Evolutionary conservation across 1,140 invertebrate species (phyloP).

Genomic region (Tachypleus tridentatus): DNA sequence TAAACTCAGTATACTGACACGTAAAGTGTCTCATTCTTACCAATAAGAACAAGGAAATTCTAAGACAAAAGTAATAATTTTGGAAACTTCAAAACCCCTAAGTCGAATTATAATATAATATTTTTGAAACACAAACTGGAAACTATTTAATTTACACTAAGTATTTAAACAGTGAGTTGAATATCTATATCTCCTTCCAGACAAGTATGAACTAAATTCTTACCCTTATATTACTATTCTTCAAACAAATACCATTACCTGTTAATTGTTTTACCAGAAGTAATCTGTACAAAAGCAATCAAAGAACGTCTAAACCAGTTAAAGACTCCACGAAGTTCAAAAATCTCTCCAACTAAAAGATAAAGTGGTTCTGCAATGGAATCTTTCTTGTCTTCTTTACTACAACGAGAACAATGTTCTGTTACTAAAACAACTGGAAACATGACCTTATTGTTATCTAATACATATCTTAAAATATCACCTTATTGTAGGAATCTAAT

Average conservation of each 20-base stretch:
- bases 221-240: too few species aligned
- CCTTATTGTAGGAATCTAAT: too few species aligned
- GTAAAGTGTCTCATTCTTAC: too few species aligned
- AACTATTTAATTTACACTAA: neutral
- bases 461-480: too few species aligned
- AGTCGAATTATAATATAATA: too few species aligned
- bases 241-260: slow-evolving; percentile 37
- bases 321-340: slow-evolving; percentile 75
- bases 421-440: too few species aligned
- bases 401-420: neutral
- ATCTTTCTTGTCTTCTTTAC: slow-evolving; percentile 38
- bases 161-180: neutral
- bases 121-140: neutral
- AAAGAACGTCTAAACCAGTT: slow-evolving; percentile 72
- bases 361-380: slow-evolving; percentile 80
- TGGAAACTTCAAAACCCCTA: too few species aligned
- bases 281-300: slow-evolving; percentile 83
- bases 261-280: slow-evolving; percentile 80
- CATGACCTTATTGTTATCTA: too few species aligned
- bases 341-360: slow-evolving; percentile 63
- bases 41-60: too few species aligned
- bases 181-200: neutral
- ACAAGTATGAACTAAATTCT: neutral
- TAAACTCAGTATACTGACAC: too few species aligned
- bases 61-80: neutral